phyloP scores from a whole-genome alignment of 2,113 vertebrate species.

The Pedionomus torquatus region DNA sequence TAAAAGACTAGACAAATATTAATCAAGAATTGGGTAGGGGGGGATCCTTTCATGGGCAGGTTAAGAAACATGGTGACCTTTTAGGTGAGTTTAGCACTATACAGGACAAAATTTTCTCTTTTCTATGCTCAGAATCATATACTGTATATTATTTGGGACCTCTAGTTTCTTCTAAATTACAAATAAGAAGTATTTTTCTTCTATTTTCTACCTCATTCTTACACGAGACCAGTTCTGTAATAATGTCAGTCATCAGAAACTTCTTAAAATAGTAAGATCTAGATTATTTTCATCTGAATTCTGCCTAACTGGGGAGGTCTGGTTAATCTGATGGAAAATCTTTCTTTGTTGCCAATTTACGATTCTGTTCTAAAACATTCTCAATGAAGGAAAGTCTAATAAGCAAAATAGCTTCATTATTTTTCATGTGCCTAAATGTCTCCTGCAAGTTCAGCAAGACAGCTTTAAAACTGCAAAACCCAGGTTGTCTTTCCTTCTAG shows the following conservation, averaged over 20 bases:
- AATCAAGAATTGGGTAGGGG: not conserved
- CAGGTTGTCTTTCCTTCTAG: not conserved
- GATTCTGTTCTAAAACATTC: not conserved
- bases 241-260: not conserved
- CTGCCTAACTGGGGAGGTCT: not conserved
- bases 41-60: not conserved
- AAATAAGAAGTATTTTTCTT: not conserved
- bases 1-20: not conserved
- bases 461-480: not conserved
- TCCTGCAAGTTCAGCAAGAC: not conserved
- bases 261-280: not conserved
- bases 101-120: not conserved
- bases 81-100: not conserved
- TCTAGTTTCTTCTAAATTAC: not conserved
- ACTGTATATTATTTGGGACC: not conserved
- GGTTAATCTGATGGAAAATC: not conserved
- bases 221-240: not conserved
- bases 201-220: not conserved
- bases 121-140: not conserved
- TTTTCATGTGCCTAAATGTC: not conserved
- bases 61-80: not conserved
- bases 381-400: not conserved
- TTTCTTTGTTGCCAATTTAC: not conserved
- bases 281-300: not conserved
- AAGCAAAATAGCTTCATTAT: not conserved